Evolutionary conservation across 2,113 vertebrate species (phyloP).

Genomic region (Sinosuthora webbiana): DNA sequence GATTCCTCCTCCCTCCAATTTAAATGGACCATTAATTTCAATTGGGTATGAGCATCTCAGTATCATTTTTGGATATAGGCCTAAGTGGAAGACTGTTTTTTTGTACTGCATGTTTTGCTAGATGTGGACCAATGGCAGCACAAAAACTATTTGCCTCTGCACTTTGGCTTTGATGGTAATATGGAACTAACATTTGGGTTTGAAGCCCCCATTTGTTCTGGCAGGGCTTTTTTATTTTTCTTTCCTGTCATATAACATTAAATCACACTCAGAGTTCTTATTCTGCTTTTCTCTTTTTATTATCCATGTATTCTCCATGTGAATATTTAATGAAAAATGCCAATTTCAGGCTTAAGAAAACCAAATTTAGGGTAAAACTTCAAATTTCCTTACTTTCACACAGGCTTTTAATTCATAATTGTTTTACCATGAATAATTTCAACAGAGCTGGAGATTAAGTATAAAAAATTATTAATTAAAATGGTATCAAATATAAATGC

Average conservation of each 20-base stretch:
- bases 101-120: not conserved
- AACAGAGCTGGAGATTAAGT: not conserved
- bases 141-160: not conserved
- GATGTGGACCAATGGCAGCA: not conserved
- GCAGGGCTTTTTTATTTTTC: not conserved
- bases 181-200: not conserved
- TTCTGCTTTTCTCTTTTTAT: not conserved
- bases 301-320: not conserved
- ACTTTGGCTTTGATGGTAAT: not conserved
- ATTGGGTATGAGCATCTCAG: not conserved
- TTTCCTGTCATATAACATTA: not conserved
- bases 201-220: not conserved
- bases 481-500: not conserved
- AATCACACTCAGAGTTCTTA: not conserved
- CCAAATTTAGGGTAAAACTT: not conserved
- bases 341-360: not conserved
- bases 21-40: constrained; percentile 8
- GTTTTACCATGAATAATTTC: not conserved
- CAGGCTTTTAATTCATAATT: not conserved
- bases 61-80: not conserved
- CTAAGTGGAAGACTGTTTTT: not conserved
- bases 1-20: not conserved
- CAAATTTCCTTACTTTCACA: not conserved
- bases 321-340: not conserved
- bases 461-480: not conserved